Conservation (phyloP, 2,888 invertebrate genomes). For the Papilio protenor region DNA sequence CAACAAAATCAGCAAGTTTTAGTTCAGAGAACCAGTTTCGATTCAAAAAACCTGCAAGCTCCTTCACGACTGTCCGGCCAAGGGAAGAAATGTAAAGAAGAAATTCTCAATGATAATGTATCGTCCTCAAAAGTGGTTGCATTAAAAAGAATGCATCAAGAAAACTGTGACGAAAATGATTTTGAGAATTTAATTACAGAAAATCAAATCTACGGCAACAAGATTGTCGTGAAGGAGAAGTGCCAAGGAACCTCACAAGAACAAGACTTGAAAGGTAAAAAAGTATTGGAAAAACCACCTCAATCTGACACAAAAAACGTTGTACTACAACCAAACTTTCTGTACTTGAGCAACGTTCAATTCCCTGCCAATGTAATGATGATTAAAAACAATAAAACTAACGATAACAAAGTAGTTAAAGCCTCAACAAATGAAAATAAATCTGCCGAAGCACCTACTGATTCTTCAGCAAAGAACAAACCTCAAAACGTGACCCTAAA, state of each 20-base stretch:
- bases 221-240: slow-evolving; percentile 84
- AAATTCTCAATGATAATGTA: slow-evolving; percentile 62
- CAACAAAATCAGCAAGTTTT: slow-evolving; percentile 73
- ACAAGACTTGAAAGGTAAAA: slow-evolving; percentile 69
- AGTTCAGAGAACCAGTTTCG: slow-evolving; percentile 70
- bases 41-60: slow-evolving; percentile 80
- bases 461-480: slow-evolving; percentile 55
- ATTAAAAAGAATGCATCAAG: slow-evolving; percentile 77
- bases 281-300: slow-evolving; percentile 59
- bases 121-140: slow-evolving; percentile 78
- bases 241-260: slow-evolving; percentile 74
- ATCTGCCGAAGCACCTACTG: slow-evolving; percentile 51
- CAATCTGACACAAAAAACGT: slow-evolving; percentile 69
- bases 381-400: slow-evolving; percentile 72
- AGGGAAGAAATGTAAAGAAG: slow-evolving; percentile 76
- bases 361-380: slow-evolving; percentile 79
- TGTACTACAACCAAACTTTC: slow-evolving; percentile 74
- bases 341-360: slow-evolving; percentile 78
- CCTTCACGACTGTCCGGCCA: slow-evolving; percentile 77
- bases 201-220: slow-evolving; percentile 83
- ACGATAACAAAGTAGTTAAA: slow-evolving; percentile 59
- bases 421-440: slow-evolving; percentile 64
- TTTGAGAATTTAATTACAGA: slow-evolving; percentile 83
- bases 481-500: slow-evolving; percentile 52
- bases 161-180: slow-evolving; percentile 80